Conservation (phyloP, 2,888 invertebrate genomes). For the Lithophane socia region DNA sequence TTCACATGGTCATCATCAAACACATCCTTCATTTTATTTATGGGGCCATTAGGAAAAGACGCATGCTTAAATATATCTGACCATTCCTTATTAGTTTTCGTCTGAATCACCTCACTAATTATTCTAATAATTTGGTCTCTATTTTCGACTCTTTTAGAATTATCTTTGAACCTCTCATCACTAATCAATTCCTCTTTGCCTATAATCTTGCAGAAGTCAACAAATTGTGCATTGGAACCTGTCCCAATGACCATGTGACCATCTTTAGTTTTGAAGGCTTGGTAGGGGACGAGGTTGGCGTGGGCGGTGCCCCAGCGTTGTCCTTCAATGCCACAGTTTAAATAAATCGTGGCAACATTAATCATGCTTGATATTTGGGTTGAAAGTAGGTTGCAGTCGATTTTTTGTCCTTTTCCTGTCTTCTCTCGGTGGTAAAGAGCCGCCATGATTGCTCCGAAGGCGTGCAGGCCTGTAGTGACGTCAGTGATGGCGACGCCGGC, state of each 20-base stretch:
- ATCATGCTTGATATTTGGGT: slow-evolving; percentile 97
- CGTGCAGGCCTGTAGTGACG: slow-evolving; percentile 97
- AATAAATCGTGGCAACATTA: slow-evolving; percentile 96
- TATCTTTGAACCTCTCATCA: slow-evolving; percentile 93
- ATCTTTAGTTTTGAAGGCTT: slow-evolving; percentile 96
- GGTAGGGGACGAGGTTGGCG: slow-evolving; percentile 98
- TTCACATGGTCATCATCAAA: slow-evolving; percentile 97
- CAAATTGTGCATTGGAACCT: slow-evolving; percentile 96
- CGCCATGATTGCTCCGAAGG: slow-evolving; percentile 98
- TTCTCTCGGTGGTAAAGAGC: slow-evolving; percentile 94
- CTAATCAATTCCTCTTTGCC: slow-evolving; percentile 90
- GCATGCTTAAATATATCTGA: slow-evolving; percentile 92
- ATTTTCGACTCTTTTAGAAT: slow-evolving; percentile 94
- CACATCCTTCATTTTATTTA: slow-evolving; percentile 96
- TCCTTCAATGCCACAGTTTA: slow-evolving; percentile 95
- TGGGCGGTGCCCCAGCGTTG: slow-evolving; percentile 98
- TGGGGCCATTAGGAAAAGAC: slow-evolving; percentile 96
- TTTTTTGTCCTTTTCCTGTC: slow-evolving; percentile 96
- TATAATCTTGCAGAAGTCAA: slow-evolving; percentile 92
- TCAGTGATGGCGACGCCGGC: slow-evolving; percentile 98
- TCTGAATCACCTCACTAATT: slow-evolving; percentile 90
- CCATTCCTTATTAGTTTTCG: slow-evolving; percentile 94
- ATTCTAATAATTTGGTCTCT: slow-evolving; percentile 92
- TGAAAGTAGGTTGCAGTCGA: slow-evolving; percentile 98
- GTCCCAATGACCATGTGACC: slow-evolving; percentile 96